Percentiles rank a stretch among this genome's conserved stretches.
phyloP scores from a whole-genome alignment of 2,113 vertebrate genomes.

The Pluvialis apricaria region DNA sequence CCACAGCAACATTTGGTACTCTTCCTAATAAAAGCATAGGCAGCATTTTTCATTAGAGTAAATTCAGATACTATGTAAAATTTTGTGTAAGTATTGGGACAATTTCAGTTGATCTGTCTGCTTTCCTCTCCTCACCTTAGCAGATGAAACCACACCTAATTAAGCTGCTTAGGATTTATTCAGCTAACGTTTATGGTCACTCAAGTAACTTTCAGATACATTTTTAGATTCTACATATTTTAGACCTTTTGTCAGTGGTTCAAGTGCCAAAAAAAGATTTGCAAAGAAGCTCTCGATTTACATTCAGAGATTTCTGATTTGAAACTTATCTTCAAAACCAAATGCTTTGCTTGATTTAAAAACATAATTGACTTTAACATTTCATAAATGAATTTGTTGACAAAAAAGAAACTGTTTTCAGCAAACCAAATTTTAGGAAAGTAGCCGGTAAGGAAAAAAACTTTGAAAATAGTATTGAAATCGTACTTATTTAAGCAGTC shows the following conservation, averaged over 20 bases:
- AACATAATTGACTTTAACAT: background rate
- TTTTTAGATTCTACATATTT: background rate
- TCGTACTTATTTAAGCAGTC: background rate
- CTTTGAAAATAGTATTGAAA: background rate
- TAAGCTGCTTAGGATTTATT: background rate
- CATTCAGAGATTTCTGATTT: background rate
- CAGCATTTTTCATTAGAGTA: background rate
- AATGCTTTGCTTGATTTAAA: background rate
- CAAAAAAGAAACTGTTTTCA: background rate
- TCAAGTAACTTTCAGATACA: background rate
- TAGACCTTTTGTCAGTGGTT: background rate
- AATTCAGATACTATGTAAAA: background rate
- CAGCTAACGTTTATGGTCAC: background rate
- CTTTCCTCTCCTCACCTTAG: background rate
- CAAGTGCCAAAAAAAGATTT: background rate
- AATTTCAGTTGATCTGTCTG: no score
- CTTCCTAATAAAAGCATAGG: background rate
- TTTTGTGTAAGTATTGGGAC: background rate
- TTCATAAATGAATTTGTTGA: background rate
- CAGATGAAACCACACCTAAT: background rate
- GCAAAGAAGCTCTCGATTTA: background rate
- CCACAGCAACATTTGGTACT: background rate
- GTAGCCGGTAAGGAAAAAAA: background rate
- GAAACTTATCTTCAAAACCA: background rate
- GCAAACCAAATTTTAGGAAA: background rate